A percentile compares a stretch with the other conserved stretches of the same genome.
Evolutionary conservation across 1,140 invertebrate genomes (phyloP).

Genomic region (fruit fly (Drosophila melanogaster)): DNA sequence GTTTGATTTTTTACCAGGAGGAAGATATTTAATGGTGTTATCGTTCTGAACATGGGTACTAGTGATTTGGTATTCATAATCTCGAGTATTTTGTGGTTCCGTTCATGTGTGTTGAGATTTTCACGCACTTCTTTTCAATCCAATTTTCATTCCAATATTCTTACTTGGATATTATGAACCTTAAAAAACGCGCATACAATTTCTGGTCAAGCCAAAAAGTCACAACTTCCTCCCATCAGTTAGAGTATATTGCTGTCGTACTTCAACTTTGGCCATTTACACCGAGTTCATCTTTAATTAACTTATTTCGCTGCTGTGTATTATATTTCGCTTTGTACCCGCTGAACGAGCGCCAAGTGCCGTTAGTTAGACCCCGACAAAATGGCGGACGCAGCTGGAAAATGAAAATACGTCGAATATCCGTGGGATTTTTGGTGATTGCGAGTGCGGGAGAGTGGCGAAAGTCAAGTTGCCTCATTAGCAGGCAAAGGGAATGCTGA

Average conservation of each 20-base stretch:
- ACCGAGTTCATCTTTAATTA: slow-evolving; percentile 56
- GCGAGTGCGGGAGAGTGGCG: slow-evolving; percentile 18
- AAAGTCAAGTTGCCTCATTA: slow-evolving; percentile 48
- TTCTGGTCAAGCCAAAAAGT: neutral
- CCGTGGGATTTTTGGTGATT: slow-evolving; percentile 12
- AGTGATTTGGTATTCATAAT: neutral
- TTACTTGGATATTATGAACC: too few species aligned
- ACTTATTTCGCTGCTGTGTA: slow-evolving; percentile 43
- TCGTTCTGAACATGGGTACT: neutral
- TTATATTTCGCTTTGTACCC: slow-evolving; percentile 35
- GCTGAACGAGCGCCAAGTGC: slow-evolving; percentile 15
- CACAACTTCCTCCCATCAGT: neutral
- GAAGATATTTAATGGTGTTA: too few species aligned
- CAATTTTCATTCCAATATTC: too few species aligned
- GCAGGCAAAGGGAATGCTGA: slow-evolving; percentile 27
- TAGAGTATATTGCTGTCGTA: slow-evolving; percentile 6
- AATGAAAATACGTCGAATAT: slow-evolving; percentile 20
- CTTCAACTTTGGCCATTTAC: neutral
- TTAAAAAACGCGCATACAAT: neutral
- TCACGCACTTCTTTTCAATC: neutral
- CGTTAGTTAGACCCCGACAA: slow-evolving; percentile 51
- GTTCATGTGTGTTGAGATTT: neutral
- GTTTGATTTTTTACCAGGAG: too few species aligned
- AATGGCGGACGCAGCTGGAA: slow-evolving; percentile 34
- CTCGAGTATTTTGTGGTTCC: neutral